Conservation (phyloP, 2,113 vertebrate species). For the Vireo altiloquus region DNA sequence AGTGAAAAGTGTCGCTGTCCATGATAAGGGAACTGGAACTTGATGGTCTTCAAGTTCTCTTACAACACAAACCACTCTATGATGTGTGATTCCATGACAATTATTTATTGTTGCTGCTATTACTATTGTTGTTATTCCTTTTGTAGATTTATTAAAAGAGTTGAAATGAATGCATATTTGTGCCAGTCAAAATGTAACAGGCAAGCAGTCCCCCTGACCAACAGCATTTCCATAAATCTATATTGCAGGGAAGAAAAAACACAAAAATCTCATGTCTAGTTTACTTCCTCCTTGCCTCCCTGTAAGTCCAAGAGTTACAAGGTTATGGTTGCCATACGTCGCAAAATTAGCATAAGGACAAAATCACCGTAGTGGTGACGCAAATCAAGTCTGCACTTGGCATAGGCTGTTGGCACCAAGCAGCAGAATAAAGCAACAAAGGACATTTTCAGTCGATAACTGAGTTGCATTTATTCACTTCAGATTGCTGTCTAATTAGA, state of each 20-base stretch:
- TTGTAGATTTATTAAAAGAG: not conserved
- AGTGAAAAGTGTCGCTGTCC: not conserved
- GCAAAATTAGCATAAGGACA: not conserved
- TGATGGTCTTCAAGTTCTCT: not conserved
- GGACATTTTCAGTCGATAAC: not conserved
- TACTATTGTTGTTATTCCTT: not conserved
- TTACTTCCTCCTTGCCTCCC: not conserved
- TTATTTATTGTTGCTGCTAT: not conserved
- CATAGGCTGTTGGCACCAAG: not conserved
- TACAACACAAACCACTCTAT: not conserved
- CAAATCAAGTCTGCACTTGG: not conserved
- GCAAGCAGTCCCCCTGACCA: not conserved
- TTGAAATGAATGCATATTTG: not conserved
- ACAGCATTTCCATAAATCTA: fast-evolving
- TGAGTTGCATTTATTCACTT: not conserved
- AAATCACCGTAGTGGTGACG: not conserved
- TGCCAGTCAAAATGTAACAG: not conserved
- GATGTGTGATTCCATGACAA: not conserved
- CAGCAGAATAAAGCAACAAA: not conserved
- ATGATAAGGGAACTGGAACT: not conserved
- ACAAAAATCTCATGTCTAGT: fast-evolving
- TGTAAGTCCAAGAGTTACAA: not conserved
- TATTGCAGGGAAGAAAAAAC: not conserved
- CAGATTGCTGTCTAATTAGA: not conserved
- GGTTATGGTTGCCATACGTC: not conserved